Evolutionary conservation across 2,113 vertebrate genomes (phyloP).

Genomic region (Nicator chloris): DNA sequence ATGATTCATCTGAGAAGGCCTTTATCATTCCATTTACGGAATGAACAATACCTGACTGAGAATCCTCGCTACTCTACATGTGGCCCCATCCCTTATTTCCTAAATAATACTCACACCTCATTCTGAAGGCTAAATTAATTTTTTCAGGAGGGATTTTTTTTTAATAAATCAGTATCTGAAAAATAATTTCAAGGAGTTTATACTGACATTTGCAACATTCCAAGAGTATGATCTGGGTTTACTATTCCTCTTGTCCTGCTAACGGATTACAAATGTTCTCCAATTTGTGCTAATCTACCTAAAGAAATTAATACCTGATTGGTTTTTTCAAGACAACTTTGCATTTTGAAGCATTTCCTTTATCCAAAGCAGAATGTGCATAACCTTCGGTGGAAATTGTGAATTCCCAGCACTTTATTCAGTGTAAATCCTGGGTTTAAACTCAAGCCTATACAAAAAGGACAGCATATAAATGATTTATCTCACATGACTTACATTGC

Average conservation of each 20-base stretch:
- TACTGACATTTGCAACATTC: background rate
- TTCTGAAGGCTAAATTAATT: background rate
- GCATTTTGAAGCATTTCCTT: background rate
- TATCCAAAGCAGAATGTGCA: background rate
- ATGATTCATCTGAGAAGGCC: background rate
- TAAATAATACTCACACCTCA: background rate
- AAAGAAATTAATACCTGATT: background rate
- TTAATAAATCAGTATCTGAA: background rate
- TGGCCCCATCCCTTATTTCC: background rate
- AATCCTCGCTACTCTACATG: background rate
- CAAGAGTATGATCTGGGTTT: background rate
- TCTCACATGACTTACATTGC: background rate
- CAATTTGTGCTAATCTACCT: background rate
- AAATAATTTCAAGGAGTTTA: background rate
- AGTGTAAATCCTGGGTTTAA: background rate
- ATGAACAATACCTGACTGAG: background rate
- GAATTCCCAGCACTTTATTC: background rate
- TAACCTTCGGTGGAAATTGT: background rate
- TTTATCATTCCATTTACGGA: background rate
- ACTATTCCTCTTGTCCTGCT: background rate
- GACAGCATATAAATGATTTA: background rate
- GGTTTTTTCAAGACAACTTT: background rate
- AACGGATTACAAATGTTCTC: background rate
- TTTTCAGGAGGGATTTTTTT: background rate
- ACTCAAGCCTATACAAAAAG: background rate